A percentile compares a stretch with the other conserved stretches of the same genome.
Evolutionary conservation across 2,797 vertebrate genomes (phyloP).

Genomic region (Pipistrellus kuhlii): DNA sequence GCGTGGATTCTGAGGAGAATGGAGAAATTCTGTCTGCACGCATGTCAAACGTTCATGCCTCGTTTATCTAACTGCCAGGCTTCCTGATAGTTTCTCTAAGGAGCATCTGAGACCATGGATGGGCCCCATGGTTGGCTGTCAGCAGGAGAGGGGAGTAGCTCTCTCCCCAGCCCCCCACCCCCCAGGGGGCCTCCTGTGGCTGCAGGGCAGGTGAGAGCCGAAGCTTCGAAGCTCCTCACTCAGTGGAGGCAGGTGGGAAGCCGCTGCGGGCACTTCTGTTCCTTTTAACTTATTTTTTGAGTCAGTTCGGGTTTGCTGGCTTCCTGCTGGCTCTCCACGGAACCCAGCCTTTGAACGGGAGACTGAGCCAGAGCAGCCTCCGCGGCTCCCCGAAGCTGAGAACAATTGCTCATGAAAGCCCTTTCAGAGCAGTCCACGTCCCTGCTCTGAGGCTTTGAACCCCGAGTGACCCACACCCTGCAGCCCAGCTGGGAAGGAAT

Average conservation of each 20-base stretch:
- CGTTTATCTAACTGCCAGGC: too few species aligned
- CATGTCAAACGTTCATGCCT: too few species aligned
- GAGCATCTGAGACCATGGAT: neutral
- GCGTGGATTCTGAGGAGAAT: neutral
- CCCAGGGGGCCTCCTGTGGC: fast-evolving
- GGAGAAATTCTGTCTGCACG: neutral
- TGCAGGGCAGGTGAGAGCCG: neutral
- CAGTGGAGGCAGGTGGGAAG: neutral
- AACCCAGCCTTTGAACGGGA: constrained; percentile 71
- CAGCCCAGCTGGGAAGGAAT: neutral
- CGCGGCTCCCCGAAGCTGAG: neutral
- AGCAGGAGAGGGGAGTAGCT: neutral
- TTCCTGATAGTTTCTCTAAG: neutral
- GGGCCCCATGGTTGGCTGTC: neutral
- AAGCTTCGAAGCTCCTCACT: neutral
- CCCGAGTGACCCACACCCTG: constrained; percentile 43
- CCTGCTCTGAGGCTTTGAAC: constrained; percentile 57
- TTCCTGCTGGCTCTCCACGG: constrained; percentile 55
- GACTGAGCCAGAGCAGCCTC: constrained; percentile 63
- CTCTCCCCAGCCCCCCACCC: too few species aligned
- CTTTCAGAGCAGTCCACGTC: neutral
- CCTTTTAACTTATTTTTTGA: constrained; percentile 36
- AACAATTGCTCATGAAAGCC: constrained; percentile 10
- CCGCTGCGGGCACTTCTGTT: neutral
- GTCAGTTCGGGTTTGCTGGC: constrained; percentile 13